Evolutionary conservation across 2,113 vertebrate genomes (phyloP).

Genomic region (Campylorhamphus procurvoides): DNA sequence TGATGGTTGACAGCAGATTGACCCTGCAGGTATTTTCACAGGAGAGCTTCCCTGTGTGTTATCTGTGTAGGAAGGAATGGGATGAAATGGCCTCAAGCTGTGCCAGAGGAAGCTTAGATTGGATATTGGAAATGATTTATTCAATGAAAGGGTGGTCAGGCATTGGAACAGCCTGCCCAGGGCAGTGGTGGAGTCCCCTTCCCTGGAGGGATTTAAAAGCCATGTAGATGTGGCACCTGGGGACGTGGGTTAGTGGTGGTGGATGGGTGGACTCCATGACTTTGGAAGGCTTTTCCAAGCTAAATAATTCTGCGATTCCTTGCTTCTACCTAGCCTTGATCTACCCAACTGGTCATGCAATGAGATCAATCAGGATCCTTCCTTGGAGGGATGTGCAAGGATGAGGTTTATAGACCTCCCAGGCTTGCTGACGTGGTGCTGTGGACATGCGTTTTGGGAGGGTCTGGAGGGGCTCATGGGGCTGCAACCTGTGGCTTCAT

Average conservation of each 20-base stretch:
- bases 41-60: neutral
- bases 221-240: neutral
- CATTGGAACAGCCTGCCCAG: neutral
- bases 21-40: neutral
- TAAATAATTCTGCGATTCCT: neutral
- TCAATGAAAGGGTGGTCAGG: fast-evolving
- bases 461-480: neutral
- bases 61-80: neutral
- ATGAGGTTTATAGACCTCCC: neutral
- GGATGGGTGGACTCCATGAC: neutral
- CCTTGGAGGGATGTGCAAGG: neutral
- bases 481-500: neutral
- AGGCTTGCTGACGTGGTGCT: neutral
- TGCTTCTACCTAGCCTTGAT: neutral
- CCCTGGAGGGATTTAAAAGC: neutral
- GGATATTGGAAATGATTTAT: neutral
- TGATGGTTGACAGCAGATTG: neutral
- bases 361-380: neutral
- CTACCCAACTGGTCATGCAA: neutral
- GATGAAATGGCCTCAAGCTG: neutral
- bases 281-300: neutral
- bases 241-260: neutral
- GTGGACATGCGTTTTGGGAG: neutral
- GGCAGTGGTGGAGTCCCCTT: neutral
- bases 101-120: neutral